These are phyloP conservation scores for Vollenhovia emeryi DNA, from an alignment of 1,140 invertebrate species.

Conservation along the genomic window DNA sequence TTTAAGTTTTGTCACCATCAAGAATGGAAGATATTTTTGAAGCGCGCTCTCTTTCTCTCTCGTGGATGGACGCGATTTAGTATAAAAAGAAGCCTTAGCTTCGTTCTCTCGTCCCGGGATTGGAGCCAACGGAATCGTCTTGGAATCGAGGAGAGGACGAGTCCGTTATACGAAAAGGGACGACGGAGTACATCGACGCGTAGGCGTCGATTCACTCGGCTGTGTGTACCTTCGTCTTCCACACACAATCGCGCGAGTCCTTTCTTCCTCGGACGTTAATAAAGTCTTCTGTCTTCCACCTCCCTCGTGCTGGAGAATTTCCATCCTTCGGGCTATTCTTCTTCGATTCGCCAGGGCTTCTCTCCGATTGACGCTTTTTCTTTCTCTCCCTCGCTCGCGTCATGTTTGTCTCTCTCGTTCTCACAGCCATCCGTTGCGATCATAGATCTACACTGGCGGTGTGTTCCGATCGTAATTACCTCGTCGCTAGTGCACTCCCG, in stretches of 20 bases:
- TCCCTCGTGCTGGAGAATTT: constrained; percentile 68
- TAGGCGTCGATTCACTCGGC: constrained; percentile 55
- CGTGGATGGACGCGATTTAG: constrained; percentile 7
- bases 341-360: constrained; percentile 53
- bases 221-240: constrained; percentile 58
- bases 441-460: constrained; percentile 77
- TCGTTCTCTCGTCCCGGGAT: constrained; percentile 34
- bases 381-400: neutral
- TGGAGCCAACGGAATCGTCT: neutral
- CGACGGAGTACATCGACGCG: neutral
- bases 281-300: constrained; percentile 72
- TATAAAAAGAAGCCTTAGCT: constrained; percentile 25
- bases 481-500: constrained; percentile 77
- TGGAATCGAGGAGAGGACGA: constrained; percentile 18
- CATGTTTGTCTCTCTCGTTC: constrained; percentile 22
- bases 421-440: constrained; percentile 75
- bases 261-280: constrained; percentile 72
- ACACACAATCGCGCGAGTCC: constrained; percentile 33
- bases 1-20: neutral
- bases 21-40: constrained; percentile 23
- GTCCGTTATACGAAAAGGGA: neutral
- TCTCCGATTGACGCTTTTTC: neutral
- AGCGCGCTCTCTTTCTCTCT: neutral
- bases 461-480: constrained; percentile 79
- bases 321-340: constrained; percentile 71